Percentiles rank a stretch among this genome's conserved stretches.
These are phyloP conservation scores for Paraplagusia blochii DNA, from an alignment of 2,113 vertebrate genomes.

Conservation along the genomic window DNA sequence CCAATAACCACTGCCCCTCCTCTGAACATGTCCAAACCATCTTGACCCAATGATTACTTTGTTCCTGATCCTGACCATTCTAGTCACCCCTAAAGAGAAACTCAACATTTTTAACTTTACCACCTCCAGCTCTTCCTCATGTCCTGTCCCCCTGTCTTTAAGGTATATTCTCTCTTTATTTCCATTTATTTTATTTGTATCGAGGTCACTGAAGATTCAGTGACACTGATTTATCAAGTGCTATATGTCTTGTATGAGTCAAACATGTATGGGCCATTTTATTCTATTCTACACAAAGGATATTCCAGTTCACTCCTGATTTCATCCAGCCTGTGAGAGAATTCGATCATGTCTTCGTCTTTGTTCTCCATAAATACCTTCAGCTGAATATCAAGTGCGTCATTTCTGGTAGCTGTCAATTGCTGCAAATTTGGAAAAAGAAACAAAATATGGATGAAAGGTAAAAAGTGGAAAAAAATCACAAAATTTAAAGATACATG, in stretches of 20 bases:
- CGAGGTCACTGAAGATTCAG: neutral
- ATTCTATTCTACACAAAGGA: constrained; percentile 72
- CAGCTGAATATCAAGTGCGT: constrained; percentile 94
- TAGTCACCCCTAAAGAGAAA: no score
- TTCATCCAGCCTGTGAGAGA: constrained; percentile 92
- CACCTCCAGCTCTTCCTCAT: no score
- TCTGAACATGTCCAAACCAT: no score
- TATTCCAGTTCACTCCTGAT: constrained; percentile 93
- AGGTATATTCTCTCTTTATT: neutral
- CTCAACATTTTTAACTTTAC: no score
- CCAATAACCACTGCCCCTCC: no score
- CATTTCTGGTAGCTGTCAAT: constrained; percentile 80
- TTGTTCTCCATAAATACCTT: constrained; percentile 97
- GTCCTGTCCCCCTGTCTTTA: no score
- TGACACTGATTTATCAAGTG: neutral
- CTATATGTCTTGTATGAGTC: no score
- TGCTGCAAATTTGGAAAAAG: constrained; percentile 46
- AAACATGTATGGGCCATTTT: no score
- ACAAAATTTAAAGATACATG: neutral
- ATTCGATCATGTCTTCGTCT: constrained; percentile 95
- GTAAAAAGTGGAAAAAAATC: neutral
- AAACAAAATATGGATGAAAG: constrained; percentile 8
- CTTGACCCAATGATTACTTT: no score
- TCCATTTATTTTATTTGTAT: neutral
- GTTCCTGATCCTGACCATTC: no score